These are phyloP conservation scores for Protonemura montana DNA, from an alignment of 2,888 invertebrate genomes.

Conservation along the genomic window DNA sequence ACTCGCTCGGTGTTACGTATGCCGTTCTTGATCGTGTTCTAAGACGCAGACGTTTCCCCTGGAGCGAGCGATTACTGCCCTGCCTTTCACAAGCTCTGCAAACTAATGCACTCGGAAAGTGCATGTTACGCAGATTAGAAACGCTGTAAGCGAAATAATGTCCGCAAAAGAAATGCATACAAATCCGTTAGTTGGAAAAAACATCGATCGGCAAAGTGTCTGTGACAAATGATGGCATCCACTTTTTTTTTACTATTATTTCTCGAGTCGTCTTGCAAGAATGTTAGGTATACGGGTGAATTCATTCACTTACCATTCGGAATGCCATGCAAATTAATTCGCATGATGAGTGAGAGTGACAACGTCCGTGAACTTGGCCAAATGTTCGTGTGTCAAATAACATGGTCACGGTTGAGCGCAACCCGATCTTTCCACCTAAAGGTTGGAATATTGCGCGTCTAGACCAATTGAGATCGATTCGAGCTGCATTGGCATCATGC, in stretches of 20 bases:
- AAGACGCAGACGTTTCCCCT: neutral
- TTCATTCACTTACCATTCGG: neutral
- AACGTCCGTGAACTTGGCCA: constrained; percentile 7
- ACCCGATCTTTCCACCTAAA: neutral
- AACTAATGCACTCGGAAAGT: neutral
- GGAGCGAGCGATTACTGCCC: neutral
- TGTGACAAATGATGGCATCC: neutral
- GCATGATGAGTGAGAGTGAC: neutral
- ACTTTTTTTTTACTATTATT: neutral
- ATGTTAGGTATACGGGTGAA: neutral
- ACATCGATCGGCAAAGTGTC: neutral
- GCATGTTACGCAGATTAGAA: neutral
- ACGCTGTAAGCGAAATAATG: neutral
- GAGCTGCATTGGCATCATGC: neutral
- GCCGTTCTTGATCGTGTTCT: neutral
- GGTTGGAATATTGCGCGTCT: neutral
- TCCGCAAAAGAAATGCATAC: neutral
- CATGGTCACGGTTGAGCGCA: neutral
- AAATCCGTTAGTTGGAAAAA: neutral
- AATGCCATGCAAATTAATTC: constrained; percentile 12
- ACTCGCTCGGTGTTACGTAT: no score
- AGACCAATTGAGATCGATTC: neutral
- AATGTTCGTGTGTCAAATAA: neutral
- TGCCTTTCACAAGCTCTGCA: neutral
- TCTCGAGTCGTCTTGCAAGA: neutral